Base-by-base conservation (phyloP, 1,140 invertebrate genomes). In the Drosophila tristis region DNA sequence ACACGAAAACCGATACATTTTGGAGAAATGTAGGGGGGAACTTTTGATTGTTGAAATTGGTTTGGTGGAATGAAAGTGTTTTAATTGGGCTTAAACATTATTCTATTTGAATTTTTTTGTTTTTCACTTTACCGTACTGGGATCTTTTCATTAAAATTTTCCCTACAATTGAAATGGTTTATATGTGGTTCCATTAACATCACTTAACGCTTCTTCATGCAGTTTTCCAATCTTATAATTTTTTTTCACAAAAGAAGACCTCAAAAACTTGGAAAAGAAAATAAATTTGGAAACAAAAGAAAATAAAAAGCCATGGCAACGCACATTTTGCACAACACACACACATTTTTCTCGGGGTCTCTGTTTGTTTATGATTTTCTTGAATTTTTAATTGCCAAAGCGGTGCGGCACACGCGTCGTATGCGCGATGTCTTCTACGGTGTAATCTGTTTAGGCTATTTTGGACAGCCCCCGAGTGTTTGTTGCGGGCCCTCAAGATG, bases 361-460 rank as follows among this genome's bases (percentile, higher is more conserved):
- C 50, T 58, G 57, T 42, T 78, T 86, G 73, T 80, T 86, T 86
- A 86, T 67, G 50, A 56, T 16, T 49, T 45, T 39, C 11, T 39
- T 25, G 16, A 29, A 43, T 60, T 80, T 85, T 85, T 84, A 84
- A 84, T 82, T 82, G 70, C 70, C 63, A 44, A 44, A 64, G 59
- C 57, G 20, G 56, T 15, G 31, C 56, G 50, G 77, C 63, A 65
- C 80, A 86, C 67, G 77, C 73, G 49, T 50, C 81, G 77, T 86
- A 85, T 84, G 77, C 66, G 77, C 77, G 60, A 85, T 85, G 64
- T 86, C 67, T 80, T 74, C 39, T 45, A 59, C 49, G 72, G 60
- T 80, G 77, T 77, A 80, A 85, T 66, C 31, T 26, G 43, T 44
- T 66, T 75, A 25, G 60, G 56, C 51, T 70, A 73, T 63, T 67